Evolutionary conservation across 1,140 invertebrate species (phyloP), one percentile per base, ranked within the genome.

Genomic region (Leptestheria dahalacensis): DNA sequence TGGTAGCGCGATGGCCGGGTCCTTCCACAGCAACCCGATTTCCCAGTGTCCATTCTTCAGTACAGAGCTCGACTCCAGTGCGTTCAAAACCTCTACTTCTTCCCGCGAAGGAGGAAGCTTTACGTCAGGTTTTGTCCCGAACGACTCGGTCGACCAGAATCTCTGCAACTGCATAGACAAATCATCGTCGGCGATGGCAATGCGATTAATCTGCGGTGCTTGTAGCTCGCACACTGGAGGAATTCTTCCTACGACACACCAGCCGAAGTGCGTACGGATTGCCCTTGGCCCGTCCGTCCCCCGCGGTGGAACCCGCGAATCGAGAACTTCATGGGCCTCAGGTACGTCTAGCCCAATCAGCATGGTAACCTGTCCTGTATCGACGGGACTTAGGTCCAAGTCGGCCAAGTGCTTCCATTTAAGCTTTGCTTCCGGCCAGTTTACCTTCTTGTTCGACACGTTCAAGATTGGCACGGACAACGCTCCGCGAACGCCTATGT

Each of bases 21-120:
- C 48, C 18, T 48, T 48, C 64, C 64, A 64, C 11, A 63, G 28
- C 2, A 64, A 52, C 1, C 59, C 57, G 0, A 59, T 56, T 59
- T 64, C 62, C 48, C 52, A 64, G 10, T 52, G 12, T 11, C 50
- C 29, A 1, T 51, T 56, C 2, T 25, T 54, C 0, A 26, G 49
- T 15, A 21, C 6, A 0, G 54, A 57, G 1, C 28, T 47, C 26
- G 1, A 18, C 15, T 48, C 24, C 6, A 63, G 20, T 1, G 58
- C 24, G 15, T 52, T 18, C 6, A 51, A 21, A 4, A 55, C 54
- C 41, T 54, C 48, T 2, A 21, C 18, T 25, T 63, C 33, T 2
- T 61, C 62, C 12, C 29, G 51, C 23, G 47, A 23, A 26, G 18
- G 9, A 12, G 25, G 41, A 10, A 23, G 25, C 24, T 50, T 56